Conservation (phyloP, 2,888 invertebrate genomes). For the Spialia ferax region DNA sequence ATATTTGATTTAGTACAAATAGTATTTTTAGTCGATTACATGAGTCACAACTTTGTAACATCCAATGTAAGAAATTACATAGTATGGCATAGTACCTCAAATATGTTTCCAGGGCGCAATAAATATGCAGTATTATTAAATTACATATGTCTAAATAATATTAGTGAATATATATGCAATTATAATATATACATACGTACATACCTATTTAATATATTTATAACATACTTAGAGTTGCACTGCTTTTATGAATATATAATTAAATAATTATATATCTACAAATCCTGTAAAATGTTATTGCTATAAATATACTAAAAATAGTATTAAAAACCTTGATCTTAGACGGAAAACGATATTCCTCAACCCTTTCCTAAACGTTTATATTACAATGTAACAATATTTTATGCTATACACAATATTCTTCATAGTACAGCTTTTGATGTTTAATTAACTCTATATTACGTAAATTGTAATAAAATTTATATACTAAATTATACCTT, state of each 20-base stretch:
- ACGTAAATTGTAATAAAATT: conserved; percentile 12
- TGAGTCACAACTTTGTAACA: not conserved
- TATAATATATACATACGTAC: not conserved
- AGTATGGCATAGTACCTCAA: not conserved
- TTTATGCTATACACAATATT: conserved; percentile 22
- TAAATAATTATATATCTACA: not conserved
- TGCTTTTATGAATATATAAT: conserved; percentile 15
- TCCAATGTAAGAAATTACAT: not conserved
- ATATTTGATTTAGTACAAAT: not conserved
- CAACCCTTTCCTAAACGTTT: conserved; percentile 18
- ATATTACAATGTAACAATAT: not conserved
- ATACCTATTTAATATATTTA: not conserved
- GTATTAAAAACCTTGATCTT: not conserved
- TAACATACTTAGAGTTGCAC: conserved; percentile 9
- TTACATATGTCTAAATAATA: conserved; percentile 6
- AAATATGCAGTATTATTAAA: conserved; percentile 23
- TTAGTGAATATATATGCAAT: not conserved
- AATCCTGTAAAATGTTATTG: not conserved
- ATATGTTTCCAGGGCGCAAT: not conserved
- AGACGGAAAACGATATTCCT: conserved; percentile 6
- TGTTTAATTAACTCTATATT: conserved; percentile 11
- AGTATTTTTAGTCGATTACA: not conserved
- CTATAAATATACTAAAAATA: conserved; percentile 6
- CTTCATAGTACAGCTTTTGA: conserved; percentile 13
- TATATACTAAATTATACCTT: conserved; percentile 25